Percentiles rank a stretch among this genome's conserved stretches.
phyloP scores from a whole-genome alignment of 1,140 invertebrate species.

The Heliconius melpomene region DNA sequence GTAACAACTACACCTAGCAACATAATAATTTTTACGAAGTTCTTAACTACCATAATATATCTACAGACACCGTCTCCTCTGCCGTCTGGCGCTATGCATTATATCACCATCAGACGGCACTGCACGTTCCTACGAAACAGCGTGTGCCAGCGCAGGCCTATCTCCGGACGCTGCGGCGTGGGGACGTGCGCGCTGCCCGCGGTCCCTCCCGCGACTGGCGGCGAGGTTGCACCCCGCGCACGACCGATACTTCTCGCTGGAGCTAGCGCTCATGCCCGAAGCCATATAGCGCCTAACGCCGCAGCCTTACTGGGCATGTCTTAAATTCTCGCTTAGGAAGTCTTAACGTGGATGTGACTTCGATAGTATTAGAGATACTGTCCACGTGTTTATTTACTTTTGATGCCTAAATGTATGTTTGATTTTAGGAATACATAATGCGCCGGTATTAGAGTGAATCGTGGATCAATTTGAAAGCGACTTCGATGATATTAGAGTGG shows the following conservation, averaged over 20 bases:
- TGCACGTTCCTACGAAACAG: constrained; percentile 38
- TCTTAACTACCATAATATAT: not conserved
- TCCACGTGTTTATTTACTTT: not conserved
- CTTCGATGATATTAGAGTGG: too few species aligned
- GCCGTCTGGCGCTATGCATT: constrained; percentile 51
- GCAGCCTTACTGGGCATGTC: not conserved
- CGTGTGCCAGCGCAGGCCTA: constrained; percentile 31
- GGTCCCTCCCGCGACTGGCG: constrained; percentile 15
- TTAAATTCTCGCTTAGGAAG: not conserved
- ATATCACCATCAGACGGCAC: constrained; percentile 37
- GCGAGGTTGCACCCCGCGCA: constrained; percentile 6
- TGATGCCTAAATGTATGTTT: not conserved
- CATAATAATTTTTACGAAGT: too few species aligned
- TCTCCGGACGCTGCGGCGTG: not conserved
- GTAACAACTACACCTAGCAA: too few species aligned
- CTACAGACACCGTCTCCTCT: constrained; percentile 55
- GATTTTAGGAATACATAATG: too few species aligned
- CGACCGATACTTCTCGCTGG: constrained; percentile 52
- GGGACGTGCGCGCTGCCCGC: not conserved
- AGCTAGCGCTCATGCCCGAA: constrained; percentile 31
- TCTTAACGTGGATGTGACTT: not conserved
- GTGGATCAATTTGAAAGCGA: too few species aligned
- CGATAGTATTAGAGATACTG: not conserved
- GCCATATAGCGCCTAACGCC: not conserved
- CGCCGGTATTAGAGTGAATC: too few species aligned